Percentiles rank a stretch among this genome's conserved stretches.
These are phyloP conservation scores for Cantharis flavilabris DNA, from an alignment of 2,888 invertebrate genomes.

Conservation along the genomic window DNA sequence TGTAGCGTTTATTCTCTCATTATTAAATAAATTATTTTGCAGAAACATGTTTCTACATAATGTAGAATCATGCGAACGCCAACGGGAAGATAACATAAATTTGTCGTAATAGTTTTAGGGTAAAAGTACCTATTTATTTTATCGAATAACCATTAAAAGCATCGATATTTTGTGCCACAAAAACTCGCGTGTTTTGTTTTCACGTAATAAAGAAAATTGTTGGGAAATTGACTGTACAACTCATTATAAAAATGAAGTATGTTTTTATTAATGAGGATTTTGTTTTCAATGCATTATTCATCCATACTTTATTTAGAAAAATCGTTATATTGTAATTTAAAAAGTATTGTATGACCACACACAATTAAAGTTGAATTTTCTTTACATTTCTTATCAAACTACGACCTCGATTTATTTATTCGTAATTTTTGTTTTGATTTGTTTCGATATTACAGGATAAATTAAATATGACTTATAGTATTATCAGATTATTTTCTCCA, in stretches of 20 bases:
- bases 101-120: neutral
- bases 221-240: neutral
- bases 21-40: neutral
- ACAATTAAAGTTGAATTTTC: neutral
- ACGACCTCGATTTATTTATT: neutral
- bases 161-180: neutral
- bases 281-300: neutral
- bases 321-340: neutral
- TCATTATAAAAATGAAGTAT: neutral
- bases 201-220: neutral
- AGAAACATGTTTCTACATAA: neutral
- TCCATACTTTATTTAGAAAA: neutral
- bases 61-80: neutral
- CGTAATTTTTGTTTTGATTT: neutral
- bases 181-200: neutral
- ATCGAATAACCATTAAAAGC: neutral
- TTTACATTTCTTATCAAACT: neutral
- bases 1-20: neutral
- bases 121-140: neutral
- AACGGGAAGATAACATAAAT: neutral
- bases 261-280: neutral
- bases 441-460: neutral
- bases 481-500: neutral
- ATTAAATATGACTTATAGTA: neutral
- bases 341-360: neutral